A percentile compares a stretch with the other conserved stretches of the same genome.
phyloP scores from a whole-genome alignment of 2,888 invertebrate species.

The Melangyna quadrimaculata region DNA sequence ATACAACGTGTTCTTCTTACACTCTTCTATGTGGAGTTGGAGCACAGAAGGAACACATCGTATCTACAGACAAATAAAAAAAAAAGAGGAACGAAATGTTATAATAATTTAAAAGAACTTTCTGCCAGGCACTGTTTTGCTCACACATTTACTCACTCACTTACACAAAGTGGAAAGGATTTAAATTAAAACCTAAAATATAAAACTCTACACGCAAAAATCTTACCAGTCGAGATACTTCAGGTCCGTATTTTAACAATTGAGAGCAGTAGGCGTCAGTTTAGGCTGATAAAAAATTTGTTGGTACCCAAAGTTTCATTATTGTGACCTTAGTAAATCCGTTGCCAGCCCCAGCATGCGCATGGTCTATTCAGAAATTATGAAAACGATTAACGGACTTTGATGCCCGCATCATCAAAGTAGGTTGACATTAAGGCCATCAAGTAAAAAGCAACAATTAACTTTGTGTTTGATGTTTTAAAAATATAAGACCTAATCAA shows the following conservation, averaged over 20 bases:
- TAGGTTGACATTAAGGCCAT: no score
- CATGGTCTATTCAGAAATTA: no score
- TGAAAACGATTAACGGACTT: no score
- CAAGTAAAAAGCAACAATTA: no score
- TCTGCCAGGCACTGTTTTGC: slow-evolving; percentile 53
- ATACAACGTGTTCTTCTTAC: slow-evolving; percentile 61
- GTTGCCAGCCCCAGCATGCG: no score
- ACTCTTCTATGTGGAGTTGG: slow-evolving; percentile 35
- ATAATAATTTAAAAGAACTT: slow-evolving; percentile 52
- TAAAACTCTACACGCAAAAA: slow-evolving; percentile 51
- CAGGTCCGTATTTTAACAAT: not conserved
- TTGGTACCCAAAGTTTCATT: no score
- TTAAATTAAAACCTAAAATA: slow-evolving; percentile 71
- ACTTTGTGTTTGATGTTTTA: no score
- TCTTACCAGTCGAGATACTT: not conserved
- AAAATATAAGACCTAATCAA: no score
- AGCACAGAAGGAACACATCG: not conserved
- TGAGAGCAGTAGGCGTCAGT: not conserved
- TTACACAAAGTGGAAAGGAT: slow-evolving; percentile 67
- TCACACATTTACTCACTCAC: slow-evolving; percentile 59
- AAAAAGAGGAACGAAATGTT: slow-evolving; percentile 11
- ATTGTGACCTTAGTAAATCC: no score
- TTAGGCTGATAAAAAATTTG: not conserved
- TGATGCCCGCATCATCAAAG: no score
- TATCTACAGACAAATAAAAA: not conserved